A percentile compares a stretch with the other conserved stretches of the same genome.
These are phyloP conservation scores for Isaurus tuberculatus DNA, from an alignment of 92 coral and sea anemone genomes.

Conservation along the genomic window DNA sequence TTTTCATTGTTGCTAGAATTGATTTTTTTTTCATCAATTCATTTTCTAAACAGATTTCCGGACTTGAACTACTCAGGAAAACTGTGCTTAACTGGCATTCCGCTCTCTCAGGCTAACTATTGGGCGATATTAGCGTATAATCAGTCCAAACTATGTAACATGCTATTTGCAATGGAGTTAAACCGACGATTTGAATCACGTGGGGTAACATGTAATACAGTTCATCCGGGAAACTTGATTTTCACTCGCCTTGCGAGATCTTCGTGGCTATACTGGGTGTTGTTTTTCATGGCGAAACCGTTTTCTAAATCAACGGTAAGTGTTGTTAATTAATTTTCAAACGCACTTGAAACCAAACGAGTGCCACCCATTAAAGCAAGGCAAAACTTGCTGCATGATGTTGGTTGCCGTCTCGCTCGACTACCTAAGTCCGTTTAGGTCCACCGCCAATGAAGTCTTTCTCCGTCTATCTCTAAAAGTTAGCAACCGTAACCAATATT, in stretches of 20 bases:
- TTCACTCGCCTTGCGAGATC: slow-evolving; percentile 78
- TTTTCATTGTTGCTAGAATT: too few species aligned
- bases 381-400: too few species aligned
- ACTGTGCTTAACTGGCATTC: slow-evolving; percentile 67
- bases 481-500: too few species aligned
- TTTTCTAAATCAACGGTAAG: slow-evolving; percentile 89
- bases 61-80: slow-evolving; percentile 80
- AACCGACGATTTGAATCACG: slow-evolving; percentile 78
- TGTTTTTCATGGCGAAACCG: slow-evolving; percentile 80
- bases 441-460: too few species aligned
- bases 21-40: not conserved
- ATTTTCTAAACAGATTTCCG: slow-evolving; percentile 69
- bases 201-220: slow-evolving; percentile 93
- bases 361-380: too few species aligned
- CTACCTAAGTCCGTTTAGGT: too few species aligned
- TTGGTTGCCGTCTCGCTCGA: too few species aligned
- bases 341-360: too few species aligned
- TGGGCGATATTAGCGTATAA: slow-evolving; percentile 95
- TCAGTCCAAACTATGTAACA: slow-evolving; percentile 92
- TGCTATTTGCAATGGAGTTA: slow-evolving; percentile 90
- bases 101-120: slow-evolving; percentile 77
- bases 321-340: not conserved
- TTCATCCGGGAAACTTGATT: slow-evolving; percentile 95
- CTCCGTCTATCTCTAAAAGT: too few species aligned
- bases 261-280: slow-evolving; percentile 84